Conservation (phyloP, 2,113 vertebrate genomes). For the mouse (Mus musculus) region DNA sequence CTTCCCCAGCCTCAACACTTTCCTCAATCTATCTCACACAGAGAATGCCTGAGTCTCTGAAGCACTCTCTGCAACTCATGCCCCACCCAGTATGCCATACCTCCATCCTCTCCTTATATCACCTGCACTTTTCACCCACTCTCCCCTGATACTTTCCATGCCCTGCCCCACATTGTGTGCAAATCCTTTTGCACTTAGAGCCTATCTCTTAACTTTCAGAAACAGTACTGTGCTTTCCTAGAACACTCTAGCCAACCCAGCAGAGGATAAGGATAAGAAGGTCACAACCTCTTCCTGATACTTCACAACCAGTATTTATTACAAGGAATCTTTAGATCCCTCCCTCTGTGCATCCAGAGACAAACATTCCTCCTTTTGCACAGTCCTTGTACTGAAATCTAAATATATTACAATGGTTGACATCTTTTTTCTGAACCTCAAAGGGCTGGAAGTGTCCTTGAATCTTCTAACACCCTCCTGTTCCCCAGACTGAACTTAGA, state of each 20-base stretch:
- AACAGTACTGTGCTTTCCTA: background rate
- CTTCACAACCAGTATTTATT: background rate
- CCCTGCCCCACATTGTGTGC: background rate
- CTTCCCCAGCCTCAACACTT: too few species aligned
- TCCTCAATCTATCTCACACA: too few species aligned
- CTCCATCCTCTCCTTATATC: background rate
- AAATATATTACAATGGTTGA: background rate
- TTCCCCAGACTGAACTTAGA: background rate
- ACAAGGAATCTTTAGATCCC: background rate
- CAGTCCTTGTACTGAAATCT: background rate
- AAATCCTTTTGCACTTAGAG: background rate
- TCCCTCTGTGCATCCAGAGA: background rate
- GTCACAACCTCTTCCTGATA: background rate
- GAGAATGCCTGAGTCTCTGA: background rate
- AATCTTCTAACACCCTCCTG: background rate
- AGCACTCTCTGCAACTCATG: background rate
- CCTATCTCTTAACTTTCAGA: background rate
- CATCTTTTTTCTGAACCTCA: background rate
- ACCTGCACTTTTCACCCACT: background rate
- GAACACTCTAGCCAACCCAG: background rate
- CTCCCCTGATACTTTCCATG: background rate
- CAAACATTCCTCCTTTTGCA: background rate
- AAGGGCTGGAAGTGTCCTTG: background rate
- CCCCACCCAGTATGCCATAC: background rate
- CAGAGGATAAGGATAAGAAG: background rate